Percentiles rank a stretch among this genome's conserved stretches.
Evolutionary conservation across 2,797 vertebrate species (phyloP).

Genomic region (Halcyon badia): DNA sequence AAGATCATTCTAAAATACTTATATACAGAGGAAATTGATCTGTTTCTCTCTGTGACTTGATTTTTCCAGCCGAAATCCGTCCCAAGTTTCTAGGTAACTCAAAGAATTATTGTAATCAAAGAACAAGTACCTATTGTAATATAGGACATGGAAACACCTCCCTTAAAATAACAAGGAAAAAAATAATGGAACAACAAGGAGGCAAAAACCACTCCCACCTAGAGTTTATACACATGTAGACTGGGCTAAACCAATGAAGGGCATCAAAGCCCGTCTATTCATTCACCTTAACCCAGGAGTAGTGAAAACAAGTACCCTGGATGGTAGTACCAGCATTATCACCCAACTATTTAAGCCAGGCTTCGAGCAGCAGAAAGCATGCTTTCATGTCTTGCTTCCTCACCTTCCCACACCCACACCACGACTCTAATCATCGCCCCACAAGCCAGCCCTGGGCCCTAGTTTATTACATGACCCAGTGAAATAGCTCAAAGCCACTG

Average conservation of each 20-base stretch:
- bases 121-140: not conserved
- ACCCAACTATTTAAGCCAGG: not conserved
- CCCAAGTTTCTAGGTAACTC: not conserved
- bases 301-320: not conserved
- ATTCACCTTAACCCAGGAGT: not conserved
- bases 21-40: not conserved
- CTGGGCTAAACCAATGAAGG: not conserved
- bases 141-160: not conserved
- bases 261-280: not conserved
- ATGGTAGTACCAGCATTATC: not conserved
- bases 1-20: not conserved
- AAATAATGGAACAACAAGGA: too few species aligned
- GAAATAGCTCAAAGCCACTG: not conserved
- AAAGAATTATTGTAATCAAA: not conserved
- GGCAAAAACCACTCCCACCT: not conserved
- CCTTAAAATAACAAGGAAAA: not conserved
- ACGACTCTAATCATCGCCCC: not conserved
- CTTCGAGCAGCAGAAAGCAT: not conserved
- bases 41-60: not conserved
- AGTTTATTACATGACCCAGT: not conserved
- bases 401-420: not conserved
- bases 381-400: not conserved
- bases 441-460: not conserved
- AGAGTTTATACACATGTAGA: not conserved
- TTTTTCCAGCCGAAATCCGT: not conserved